phyloP scores from a whole-genome alignment of 2,888 invertebrate species.

The Phytoseiulus persimilis region DNA sequence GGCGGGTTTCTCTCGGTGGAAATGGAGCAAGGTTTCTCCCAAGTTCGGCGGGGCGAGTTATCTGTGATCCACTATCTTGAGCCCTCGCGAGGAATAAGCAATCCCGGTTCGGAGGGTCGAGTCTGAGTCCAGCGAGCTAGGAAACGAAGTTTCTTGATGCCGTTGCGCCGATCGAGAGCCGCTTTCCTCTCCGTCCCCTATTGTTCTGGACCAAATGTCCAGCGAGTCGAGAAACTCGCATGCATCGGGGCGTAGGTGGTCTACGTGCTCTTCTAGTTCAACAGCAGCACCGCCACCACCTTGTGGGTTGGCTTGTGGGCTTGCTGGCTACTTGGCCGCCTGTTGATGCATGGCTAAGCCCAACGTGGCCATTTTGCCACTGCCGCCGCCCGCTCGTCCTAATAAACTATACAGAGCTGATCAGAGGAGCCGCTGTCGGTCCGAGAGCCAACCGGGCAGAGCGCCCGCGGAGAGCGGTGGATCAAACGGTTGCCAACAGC shows the following conservation, averaged over 20 bases:
- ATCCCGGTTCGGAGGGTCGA: too few species aligned
- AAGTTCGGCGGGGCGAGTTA: too few species aligned
- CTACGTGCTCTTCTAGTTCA: not conserved
- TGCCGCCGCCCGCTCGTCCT: not conserved
- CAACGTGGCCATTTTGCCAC: not conserved
- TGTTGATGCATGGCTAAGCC: too few species aligned
- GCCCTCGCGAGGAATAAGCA: too few species aligned
- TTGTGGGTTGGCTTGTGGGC: not conserved
- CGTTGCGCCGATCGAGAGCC: not conserved
- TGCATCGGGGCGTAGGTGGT: not conserved
- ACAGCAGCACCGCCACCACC: not conserved
- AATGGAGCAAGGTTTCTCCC: too few species aligned
- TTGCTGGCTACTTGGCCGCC: not conserved
- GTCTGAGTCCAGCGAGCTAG: too few species aligned
- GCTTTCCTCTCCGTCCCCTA: too few species aligned
- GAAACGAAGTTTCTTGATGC: too few species aligned
- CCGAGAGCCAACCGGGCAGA: not conserved
- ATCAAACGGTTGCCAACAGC: not conserved
- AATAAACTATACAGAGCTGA: slow-evolving; percentile 5
- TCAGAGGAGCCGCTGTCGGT: slow-evolving; percentile 5
- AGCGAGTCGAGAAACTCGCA: not conserved
- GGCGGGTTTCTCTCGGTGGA: too few species aligned
- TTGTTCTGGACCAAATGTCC: not conserved
- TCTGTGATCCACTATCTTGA: too few species aligned
- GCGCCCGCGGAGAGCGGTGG: not conserved